These are phyloP conservation scores for Oikopleura dioica DNA, from an alignment of 23 tunicate species.

Conservation along the genomic window DNA sequence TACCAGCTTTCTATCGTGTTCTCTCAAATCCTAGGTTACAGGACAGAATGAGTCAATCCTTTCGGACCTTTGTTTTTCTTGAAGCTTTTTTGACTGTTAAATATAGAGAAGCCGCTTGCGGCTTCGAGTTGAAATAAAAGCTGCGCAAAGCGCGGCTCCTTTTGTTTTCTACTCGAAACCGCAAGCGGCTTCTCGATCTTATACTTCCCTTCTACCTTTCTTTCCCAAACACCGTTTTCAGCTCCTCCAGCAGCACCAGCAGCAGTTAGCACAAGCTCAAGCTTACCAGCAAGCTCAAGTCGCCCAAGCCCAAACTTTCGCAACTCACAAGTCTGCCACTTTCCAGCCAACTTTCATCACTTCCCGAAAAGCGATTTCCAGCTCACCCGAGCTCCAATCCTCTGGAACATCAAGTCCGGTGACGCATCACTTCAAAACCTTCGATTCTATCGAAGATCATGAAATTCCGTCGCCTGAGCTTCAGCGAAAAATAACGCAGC, in stretches of 20 bases:
- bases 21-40: too few species aligned
- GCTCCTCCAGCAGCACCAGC: background rate
- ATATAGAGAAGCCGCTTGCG: too few species aligned
- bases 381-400: background rate
- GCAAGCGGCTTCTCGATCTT: too few species aligned
- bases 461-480: conserved; percentile 4
- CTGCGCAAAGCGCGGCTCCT: too few species aligned
- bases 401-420: background rate
- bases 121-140: too few species aligned
- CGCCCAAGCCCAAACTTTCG: background rate
- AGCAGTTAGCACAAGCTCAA: background rate
- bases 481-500: background rate
- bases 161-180: too few species aligned
- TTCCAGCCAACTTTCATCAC: background rate
- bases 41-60: too few species aligned
- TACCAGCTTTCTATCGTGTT: too few species aligned
- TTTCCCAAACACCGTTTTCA: background rate
- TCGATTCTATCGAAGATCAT: background rate
- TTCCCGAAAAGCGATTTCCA: background rate
- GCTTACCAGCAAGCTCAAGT: background rate
- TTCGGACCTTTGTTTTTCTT: too few species aligned
- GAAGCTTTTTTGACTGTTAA: too few species aligned
- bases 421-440: background rate
- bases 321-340: background rate
- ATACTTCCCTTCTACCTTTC: too few species aligned